A percentile compares a stretch with the other conserved stretches of the same genome.
Evolutionary conservation across 1,140 invertebrate genomes (phyloP).

Genomic region (Penaeus chinensis): DNA sequence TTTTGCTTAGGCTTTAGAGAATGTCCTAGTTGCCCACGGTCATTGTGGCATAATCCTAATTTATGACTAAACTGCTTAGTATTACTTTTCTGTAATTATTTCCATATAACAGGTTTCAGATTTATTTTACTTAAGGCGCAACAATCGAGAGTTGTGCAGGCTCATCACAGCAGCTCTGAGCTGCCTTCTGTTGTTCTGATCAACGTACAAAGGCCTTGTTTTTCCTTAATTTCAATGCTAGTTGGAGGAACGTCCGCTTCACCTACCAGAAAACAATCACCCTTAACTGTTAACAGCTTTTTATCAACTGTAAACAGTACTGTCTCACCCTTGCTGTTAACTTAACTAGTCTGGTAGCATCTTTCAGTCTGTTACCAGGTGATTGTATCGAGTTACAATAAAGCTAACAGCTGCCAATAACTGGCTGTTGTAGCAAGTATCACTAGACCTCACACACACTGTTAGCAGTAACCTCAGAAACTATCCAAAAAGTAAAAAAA

Average conservation of each 20-base stretch:
- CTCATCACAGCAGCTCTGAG: slow-evolving; percentile 36
- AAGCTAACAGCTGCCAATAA: slow-evolving; percentile 29
- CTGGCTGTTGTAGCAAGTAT: slow-evolving; percentile 37
- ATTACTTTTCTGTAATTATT: slow-evolving; percentile 2
- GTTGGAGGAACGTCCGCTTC: slow-evolving; percentile 42
- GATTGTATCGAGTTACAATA: slow-evolving; percentile 37
- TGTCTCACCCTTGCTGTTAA: slow-evolving; percentile 37
- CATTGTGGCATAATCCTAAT: too few species aligned
- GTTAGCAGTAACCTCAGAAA: slow-evolving; percentile 39
- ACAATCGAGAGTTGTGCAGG: slow-evolving; percentile 31
- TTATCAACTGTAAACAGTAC: slow-evolving; percentile 42
- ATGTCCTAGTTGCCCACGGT: too few species aligned
- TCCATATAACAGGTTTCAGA: background rate
- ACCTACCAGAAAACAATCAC: slow-evolving; percentile 31
- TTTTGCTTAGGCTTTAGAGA: too few species aligned
- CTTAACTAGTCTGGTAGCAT: slow-evolving; percentile 27
- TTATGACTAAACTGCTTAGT: too few species aligned
- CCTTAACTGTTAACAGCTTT: slow-evolving; percentile 21
- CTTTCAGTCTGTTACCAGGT: slow-evolving; percentile 30
- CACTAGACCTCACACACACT: slow-evolving; percentile 41
- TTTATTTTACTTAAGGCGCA: slow-evolving; percentile 23
- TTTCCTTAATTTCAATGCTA: slow-evolving; percentile 38
- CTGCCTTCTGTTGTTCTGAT: slow-evolving; percentile 38
- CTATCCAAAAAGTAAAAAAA: background rate
- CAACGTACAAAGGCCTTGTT: slow-evolving; percentile 51